These are phyloP conservation scores for Acanthurus leucopareius DNA, from an alignment of 2,797 vertebrate genomes.

Conservation along the genomic window DNA sequence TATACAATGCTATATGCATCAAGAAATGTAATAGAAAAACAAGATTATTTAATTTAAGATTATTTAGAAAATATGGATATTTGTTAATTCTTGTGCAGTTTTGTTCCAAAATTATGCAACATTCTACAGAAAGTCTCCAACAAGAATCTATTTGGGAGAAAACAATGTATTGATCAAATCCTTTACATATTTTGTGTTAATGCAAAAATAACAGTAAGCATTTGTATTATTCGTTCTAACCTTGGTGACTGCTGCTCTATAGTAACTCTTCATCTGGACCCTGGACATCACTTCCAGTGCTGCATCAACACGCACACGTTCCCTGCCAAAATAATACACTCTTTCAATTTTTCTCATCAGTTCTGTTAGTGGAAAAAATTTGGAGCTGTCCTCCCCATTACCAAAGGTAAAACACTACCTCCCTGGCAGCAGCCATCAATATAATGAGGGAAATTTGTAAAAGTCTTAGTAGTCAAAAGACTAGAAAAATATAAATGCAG, in stretches of 20 bases:
- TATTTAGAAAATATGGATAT: too few species aligned
- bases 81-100: too few species aligned
- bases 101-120: too few species aligned
- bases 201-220: neutral
- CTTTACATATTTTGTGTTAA: neutral
- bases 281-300: constrained; percentile 87
- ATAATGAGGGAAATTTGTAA: neutral
- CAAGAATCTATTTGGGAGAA: too few species aligned
- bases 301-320: constrained; percentile 72
- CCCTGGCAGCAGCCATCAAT: neutral
- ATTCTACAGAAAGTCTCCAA: too few species aligned
- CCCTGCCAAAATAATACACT: constrained; percentile 60
- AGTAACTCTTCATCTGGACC: constrained; percentile 87
- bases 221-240: constrained; percentile 72
- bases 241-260: constrained; percentile 86
- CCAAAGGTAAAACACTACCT: neutral
- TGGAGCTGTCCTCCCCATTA: too few species aligned
- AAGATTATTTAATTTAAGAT: too few species aligned
- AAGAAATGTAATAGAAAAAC: too few species aligned
- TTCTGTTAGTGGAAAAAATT: neutral
- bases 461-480: too few species aligned
- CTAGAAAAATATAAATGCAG: too few species aligned
- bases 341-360: neutral
- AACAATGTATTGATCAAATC: neutral
- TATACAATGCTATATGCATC: too few species aligned